Conservation (phyloP, 2,113 vertebrate species). For the Oxygymnocypris stewartii region DNA sequence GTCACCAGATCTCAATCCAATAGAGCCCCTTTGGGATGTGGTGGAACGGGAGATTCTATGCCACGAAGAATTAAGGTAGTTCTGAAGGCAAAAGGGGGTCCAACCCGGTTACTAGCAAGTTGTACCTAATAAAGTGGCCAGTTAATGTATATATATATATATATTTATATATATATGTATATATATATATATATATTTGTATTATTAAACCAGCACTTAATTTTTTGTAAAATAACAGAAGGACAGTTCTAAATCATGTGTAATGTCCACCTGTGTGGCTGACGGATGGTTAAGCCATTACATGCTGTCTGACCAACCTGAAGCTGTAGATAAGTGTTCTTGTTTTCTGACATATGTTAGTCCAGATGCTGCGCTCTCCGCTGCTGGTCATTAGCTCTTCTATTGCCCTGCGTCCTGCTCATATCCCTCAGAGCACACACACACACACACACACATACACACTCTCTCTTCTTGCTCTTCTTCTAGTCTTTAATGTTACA, state of each 20-base stretch:
- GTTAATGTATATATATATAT: too few species aligned
- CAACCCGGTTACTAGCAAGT: too few species aligned
- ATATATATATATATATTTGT: not conserved
- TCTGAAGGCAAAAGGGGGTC: too few species aligned
- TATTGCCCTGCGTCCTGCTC: slow-evolving; percentile 29
- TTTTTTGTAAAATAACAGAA: not conserved
- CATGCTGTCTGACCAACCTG: not conserved
- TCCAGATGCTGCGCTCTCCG: slow-evolving; percentile 38
- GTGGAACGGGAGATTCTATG: too few species aligned
- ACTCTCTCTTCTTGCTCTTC: not conserved
- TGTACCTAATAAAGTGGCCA: too few species aligned
- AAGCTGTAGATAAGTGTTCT: slow-evolving; percentile 15
- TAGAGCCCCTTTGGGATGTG: too few species aligned
- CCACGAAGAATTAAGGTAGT: too few species aligned
- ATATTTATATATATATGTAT: too few species aligned
- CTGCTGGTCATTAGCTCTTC: slow-evolving; percentile 37
- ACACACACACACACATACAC: slow-evolving; percentile 36
- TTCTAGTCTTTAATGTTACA: not conserved
- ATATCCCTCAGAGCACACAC: slow-evolving; percentile 34
- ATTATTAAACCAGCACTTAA: not conserved
- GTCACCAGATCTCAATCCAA: too few species aligned
- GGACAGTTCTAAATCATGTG: not conserved
- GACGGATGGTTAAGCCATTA: slow-evolving; percentile 20
- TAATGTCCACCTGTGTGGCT: not conserved
- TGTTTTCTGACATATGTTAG: slow-evolving; percentile 46